Evolutionary conservation across 1,140 invertebrate genomes (phyloP), one percentile per base, ranked within the genome.

Genomic region (Mesaphorura yosii): DNA sequence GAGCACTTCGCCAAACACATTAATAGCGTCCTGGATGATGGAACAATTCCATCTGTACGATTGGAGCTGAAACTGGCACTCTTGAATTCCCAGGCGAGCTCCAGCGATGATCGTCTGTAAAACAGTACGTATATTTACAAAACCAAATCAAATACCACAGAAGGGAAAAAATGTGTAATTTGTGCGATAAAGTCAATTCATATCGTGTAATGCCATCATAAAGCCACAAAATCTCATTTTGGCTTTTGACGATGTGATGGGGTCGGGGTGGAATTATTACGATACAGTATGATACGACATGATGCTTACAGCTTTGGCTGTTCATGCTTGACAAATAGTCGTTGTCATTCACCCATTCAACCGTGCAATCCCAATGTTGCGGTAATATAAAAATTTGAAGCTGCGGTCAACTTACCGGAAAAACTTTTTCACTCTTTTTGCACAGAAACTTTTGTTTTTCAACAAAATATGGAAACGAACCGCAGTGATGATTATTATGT

Each of bases 31-130:
- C 39, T 65, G 64, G 46, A 77, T 78, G 59, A 83, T 73, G 59
- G 84, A 78, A 66, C 89, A 94, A 68, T 94, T 93, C 89, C 89
- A 94, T 66, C 88, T 75, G 63, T 82, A 84, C 64, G 82, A 81
- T 50, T 78, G 73, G 67, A 94, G 92, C 69, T 92, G 88, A 66
- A 85, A 78, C 68, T 89, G 87, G 68, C 89, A 94, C 71, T 93
- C 89, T 55, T 86, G 86, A 57, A 92, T 83, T 0, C 84, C 86
- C 61, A 88, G 75, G 67, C 78, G 77, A 12, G 87, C 86, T 41
- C 86, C 86, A 12, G 75, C 73, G 44, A 82, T 76, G 38, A 85
- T 73, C 20, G 79, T 78, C 73, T 82, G 72, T 44, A 74, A 70
- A 65, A 65, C 62, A 65, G 56, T 1, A 28, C 7, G 7, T 58